These are phyloP conservation scores for Melipona quadrifasciata DNA, from an alignment of 1,140 invertebrate genomes.

Conservation along the genomic window DNA sequence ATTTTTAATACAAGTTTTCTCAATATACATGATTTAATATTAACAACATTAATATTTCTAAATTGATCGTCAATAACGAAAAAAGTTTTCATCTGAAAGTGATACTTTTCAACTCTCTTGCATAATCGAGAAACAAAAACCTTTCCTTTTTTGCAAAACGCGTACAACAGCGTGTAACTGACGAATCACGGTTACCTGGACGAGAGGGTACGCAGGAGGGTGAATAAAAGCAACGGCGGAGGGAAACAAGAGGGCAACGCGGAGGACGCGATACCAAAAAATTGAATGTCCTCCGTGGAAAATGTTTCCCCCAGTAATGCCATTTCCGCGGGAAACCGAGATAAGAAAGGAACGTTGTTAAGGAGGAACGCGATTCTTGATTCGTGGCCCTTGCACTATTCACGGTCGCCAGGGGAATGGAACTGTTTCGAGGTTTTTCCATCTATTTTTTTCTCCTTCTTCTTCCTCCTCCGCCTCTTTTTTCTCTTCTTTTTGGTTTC, in stretches of 20 bases:
- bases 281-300: slow-evolving; percentile 33
- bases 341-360: slow-evolving; percentile 65
- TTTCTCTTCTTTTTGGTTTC: neutral
- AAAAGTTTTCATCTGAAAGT: too few species aligned
- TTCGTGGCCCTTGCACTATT: slow-evolving; percentile 41
- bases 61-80: too few species aligned
- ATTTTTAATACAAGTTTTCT: too few species aligned
- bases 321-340: slow-evolving; percentile 53
- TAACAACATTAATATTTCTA: too few species aligned
- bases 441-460: neutral
- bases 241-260: neutral
- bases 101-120: too few species aligned
- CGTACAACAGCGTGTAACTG: neutral
- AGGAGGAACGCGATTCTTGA: slow-evolving; percentile 56
- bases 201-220: neutral
- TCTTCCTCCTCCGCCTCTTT: neutral
- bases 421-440: slow-evolving; percentile 54
- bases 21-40: too few species aligned
- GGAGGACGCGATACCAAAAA: slow-evolving; percentile 24
- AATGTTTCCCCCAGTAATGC: slow-evolving; percentile 53
- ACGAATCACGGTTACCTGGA: neutral
- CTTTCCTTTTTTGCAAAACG: neutral
- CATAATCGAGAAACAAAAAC: too few species aligned
- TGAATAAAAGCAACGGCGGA: neutral
- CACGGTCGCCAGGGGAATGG: slow-evolving; percentile 37